Percentiles rank a stretch among this genome's conserved stretches.
Evolutionary conservation across 2,797 vertebrate genomes (phyloP).

Genomic region (Silurus aristotelis): DNA sequence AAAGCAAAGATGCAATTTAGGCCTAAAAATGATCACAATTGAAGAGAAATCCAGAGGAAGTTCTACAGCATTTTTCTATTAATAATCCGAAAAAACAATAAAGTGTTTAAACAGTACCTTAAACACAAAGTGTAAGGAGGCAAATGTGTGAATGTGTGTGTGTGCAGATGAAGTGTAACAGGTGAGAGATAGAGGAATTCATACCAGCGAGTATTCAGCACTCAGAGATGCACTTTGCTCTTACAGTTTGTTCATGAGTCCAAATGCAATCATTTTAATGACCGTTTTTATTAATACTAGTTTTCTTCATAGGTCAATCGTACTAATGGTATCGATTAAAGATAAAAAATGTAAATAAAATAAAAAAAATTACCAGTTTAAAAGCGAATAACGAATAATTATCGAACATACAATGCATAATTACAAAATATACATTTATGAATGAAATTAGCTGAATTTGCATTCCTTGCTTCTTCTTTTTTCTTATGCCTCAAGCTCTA

Average conservation of each 20-base stretch:
- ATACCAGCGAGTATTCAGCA: not conserved
- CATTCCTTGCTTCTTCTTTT: not conserved
- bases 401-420: not conserved
- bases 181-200: not conserved
- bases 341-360: not conserved
- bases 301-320: too few species aligned
- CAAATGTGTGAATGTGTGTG: not conserved
- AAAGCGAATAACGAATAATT: not conserved
- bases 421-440: not conserved
- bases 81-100: not conserved
- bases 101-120: not conserved
- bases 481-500: not conserved
- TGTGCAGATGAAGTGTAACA: not conserved
- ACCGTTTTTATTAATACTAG: too few species aligned
- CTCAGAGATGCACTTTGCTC: not conserved
- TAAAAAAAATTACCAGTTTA: too few species aligned
- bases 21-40: too few species aligned
- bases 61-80: not conserved
- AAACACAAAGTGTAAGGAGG: not conserved
- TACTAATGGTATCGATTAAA: not conserved
- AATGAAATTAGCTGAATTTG: not conserved
- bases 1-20: too few species aligned
- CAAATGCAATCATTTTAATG: not conserved
- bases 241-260: not conserved
- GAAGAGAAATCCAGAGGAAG: not conserved